Evolutionary conservation across 2,888 invertebrate genomes (phyloP).

Genomic region (Caenorhabditis zanzibari): DNA sequence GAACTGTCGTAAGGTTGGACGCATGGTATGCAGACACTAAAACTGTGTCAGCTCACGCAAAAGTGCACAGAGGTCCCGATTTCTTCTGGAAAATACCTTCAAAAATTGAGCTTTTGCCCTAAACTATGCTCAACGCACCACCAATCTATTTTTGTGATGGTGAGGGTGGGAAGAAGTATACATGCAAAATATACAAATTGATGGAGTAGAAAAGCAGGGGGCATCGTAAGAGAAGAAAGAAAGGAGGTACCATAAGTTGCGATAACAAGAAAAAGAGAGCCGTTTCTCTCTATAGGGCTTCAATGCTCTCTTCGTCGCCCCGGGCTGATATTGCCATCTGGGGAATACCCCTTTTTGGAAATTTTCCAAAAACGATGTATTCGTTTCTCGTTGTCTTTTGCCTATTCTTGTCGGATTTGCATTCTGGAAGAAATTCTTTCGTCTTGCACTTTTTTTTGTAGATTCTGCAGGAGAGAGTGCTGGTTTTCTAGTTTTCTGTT

Average conservation of each 20-base stretch:
- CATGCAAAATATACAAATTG: constrained; percentile 46
- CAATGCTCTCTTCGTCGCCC: constrained; percentile 44
- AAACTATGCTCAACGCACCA: constrained; percentile 49
- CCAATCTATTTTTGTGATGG: constrained; percentile 29
- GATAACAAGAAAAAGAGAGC: constrained; percentile 51
- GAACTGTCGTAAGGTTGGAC: no score
- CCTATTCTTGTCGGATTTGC: constrained; percentile 36
- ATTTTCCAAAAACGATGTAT: constrained; percentile 26
- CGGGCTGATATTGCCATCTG: constrained; percentile 43
- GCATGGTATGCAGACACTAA: no score
- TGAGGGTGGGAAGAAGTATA: constrained; percentile 16
- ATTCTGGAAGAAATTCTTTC: constrained; percentile 29
- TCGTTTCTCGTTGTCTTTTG: constrained; percentile 46
- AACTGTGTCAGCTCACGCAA: no score
- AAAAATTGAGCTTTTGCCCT: no score
- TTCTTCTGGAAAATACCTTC: no score
- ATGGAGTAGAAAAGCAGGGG: constrained; percentile 41
- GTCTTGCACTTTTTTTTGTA: constrained; percentile 34
- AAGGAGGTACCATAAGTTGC: constrained; percentile 63
- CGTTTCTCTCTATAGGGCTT: constrained; percentile 21
- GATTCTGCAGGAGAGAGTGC: background rate
- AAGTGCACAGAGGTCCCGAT: no score
- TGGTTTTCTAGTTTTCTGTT: background rate
- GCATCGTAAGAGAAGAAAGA: constrained; percentile 2
- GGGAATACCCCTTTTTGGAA: constrained; percentile 31